Conservation (phyloP, 2,113 vertebrate genomes). For the Marmota monax region DNA sequence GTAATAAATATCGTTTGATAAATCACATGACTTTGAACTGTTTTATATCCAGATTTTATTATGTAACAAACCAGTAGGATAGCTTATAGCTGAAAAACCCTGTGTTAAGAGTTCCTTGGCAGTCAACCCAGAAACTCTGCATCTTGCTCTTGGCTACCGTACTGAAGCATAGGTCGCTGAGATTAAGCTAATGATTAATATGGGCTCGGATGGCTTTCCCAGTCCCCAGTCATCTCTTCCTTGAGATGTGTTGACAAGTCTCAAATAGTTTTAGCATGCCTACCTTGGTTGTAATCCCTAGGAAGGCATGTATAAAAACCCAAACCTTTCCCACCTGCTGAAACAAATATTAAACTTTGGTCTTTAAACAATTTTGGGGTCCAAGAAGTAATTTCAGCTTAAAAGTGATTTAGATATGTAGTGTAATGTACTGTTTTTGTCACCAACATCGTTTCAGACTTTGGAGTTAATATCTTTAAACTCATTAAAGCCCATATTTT, state of each 20-base stretch:
- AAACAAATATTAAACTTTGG: conserved; percentile 46
- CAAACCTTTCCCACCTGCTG: background rate
- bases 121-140: background rate
- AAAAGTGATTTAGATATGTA: background rate
- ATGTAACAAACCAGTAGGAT: background rate
- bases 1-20: background rate
- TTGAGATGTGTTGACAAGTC: background rate
- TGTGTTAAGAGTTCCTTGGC: conserved; percentile 15
- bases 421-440: background rate
- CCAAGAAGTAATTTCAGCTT: conserved; percentile 22
- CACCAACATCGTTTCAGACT: background rate
- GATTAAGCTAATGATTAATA: conserved; percentile 25
- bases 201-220: conserved; percentile 5
- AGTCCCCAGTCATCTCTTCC: background rate
- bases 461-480: conserved; percentile 31
- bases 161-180: background rate
- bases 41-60: background rate
- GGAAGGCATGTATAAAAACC: conserved; percentile 32
- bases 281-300: background rate
- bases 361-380: conserved; percentile 47
- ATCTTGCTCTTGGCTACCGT: background rate
- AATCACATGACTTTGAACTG: background rate
- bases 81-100: background rate
- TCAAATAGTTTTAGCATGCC: background rate
- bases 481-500: conserved; percentile 1